A percentile compares a stretch with the other conserved stretches of the same genome.
These are phyloP conservation scores for Bos javanicus DNA, from an alignment of 2,113 vertebrate genomes.

Conservation along the genomic window DNA sequence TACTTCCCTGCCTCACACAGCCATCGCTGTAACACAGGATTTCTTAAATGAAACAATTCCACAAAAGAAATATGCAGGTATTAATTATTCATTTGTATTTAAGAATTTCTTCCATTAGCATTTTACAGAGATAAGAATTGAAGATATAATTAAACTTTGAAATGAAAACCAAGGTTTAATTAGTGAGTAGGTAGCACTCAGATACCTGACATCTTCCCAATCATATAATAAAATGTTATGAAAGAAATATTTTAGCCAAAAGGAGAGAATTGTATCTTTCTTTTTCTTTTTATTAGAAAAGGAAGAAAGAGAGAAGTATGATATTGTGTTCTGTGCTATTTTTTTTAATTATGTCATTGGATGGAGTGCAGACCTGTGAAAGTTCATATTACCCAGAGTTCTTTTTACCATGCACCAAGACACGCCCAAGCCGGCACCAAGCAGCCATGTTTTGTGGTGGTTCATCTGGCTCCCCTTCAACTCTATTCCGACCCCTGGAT, in stretches of 20 bases:
- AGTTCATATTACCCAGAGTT: neutral
- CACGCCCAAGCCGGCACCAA: neutral
- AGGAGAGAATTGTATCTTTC: neutral
- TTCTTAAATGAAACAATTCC: conserved; percentile 54
- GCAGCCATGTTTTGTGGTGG: neutral
- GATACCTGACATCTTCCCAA: conserved; percentile 61
- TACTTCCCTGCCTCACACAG: conserved; percentile 28
- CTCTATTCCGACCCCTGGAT: neutral
- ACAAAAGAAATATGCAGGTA: conserved; percentile 28
- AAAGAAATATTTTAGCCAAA: conserved; percentile 1
- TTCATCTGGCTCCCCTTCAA: neutral
- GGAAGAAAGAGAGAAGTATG: neutral
- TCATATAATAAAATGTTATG: conserved; percentile 46
- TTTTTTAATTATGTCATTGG: neutral
- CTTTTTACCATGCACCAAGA: neutral
- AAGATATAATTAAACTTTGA: conserved; percentile 69
- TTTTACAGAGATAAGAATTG: conserved; percentile 55
- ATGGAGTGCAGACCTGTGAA: accelerated
- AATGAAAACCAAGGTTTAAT: conserved; percentile 66
- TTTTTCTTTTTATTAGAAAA: neutral
- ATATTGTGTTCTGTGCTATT: neutral
- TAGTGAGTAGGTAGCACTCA: conserved; percentile 57
- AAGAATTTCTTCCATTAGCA: conserved; percentile 68
- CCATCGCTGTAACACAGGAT: conserved; percentile 52
- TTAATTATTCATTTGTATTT: conserved; percentile 77